Conservation (phyloP, 64 coral and sea anemone genomes). For the Actinia equina region DNA sequence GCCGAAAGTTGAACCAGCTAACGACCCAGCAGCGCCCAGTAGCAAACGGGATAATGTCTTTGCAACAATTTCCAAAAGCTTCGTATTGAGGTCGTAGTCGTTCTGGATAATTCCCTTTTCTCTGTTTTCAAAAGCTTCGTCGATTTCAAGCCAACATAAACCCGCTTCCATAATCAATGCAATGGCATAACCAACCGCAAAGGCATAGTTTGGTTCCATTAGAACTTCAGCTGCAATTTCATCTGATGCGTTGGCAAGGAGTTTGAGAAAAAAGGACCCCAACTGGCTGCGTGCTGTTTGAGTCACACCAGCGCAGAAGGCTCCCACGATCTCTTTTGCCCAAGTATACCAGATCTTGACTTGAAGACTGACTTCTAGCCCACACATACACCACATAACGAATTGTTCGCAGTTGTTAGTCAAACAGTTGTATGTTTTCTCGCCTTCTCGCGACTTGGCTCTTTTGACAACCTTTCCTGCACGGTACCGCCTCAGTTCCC, state of each 20-base stretch:
- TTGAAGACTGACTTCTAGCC: constrained; percentile 44
- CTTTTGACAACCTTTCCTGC: neutral
- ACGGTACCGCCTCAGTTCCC: constrained; percentile 35
- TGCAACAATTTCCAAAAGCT: neutral
- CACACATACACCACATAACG: constrained; percentile 57
- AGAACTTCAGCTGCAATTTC: neutral
- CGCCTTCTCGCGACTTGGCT: constrained; percentile 10
- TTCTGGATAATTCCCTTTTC: neutral
- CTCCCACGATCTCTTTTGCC: neutral
- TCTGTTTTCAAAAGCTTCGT: neutral
- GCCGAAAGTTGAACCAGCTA: neutral
- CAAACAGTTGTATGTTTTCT: constrained; percentile 26
- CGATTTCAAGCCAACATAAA: neutral
- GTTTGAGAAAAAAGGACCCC: neutral
- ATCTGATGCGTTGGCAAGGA: neutral
- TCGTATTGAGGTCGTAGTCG: neutral
- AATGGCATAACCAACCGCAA: neutral
- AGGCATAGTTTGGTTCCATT: neutral
- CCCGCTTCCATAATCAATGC: neutral
- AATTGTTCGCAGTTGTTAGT: constrained; percentile 69
- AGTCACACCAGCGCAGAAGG: neutral
- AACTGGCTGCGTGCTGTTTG: neutral
- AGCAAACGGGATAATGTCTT: neutral
- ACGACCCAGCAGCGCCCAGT: neutral
- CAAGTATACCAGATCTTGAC: neutral